Base-by-base conservation (phyloP, 2,888 invertebrate species). In the Drosophila mimica region DNA sequence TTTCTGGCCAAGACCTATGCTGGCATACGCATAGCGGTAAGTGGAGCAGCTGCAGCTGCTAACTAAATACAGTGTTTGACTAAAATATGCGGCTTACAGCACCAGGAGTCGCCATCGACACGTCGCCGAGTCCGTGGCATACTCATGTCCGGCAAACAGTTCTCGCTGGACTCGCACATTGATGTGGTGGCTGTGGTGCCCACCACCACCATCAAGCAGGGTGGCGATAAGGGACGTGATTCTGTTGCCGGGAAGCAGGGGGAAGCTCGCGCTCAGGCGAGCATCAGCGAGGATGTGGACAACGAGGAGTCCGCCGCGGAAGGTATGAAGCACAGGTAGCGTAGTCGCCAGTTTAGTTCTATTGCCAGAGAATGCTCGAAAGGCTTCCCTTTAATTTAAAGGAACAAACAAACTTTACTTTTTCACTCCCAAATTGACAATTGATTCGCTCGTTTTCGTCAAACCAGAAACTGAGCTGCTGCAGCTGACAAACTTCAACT, bases 111-210 rank as follows among this genome's bases (percentile, higher is more conserved):
- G 91, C 87, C 93, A 95, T 97, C 97, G 56, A 97, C 97, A 96
- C 94, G 97, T 36, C 95, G 98, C 25, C 95, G 98, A 53, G 97
- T 98, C 79, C 95, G 96, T 33, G 98, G 98, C 11, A 97, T 98
- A 92, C 94, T 98, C 86, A 97, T 97, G 96, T 96, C 97, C 2
- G 97, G 98, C 43, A 98, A 97, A 93, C 98, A 97, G 93, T 97
- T 97, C 92, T 98, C 98, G 0, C 94, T 98, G 82, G 98, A 98
- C 93, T 98, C 98, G 0, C 96, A 97, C 90, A 96, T 98, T 95
- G 98, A 98, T 92, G 95, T 98, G 90, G 97, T 98, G 90, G 97
- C 79, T 8, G 82, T 98, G 28, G 92, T 92, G 48, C 96, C 97
- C 91, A 91, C 90, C 25, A 96, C 95, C 93, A 93, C 94, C 49